Percentiles rank a stretch among this genome's conserved stretches.
These are phyloP conservation scores for Natator depressus DNA, from an alignment of 2,113 vertebrate species.

Conservation along the genomic window DNA sequence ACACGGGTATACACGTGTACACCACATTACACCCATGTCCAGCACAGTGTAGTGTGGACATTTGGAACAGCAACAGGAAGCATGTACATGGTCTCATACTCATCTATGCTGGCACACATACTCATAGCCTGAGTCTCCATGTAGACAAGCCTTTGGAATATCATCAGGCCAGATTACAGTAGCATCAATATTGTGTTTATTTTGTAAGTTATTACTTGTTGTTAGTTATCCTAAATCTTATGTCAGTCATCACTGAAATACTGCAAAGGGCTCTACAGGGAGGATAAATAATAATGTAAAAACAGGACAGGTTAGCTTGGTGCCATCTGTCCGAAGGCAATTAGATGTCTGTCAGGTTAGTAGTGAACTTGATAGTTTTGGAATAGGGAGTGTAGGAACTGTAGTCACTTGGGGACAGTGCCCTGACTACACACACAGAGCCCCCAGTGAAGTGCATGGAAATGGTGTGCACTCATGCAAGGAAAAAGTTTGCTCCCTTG, in stretches of 20 bases:
- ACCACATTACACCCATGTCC: not conserved
- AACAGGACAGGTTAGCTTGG: not conserved
- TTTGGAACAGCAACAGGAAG: not conserved
- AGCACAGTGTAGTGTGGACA: not conserved
- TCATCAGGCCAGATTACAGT: not conserved
- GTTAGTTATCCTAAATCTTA: not conserved
- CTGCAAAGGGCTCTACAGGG: not conserved
- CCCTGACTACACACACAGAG: not conserved
- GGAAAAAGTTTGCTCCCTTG: fast-evolving
- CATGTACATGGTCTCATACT: not conserved
- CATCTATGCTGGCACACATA: not conserved
- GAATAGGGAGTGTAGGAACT: not conserved
- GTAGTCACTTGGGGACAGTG: not conserved
- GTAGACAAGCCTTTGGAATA: not conserved
- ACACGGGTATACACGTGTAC: not conserved
- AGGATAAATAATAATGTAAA: not conserved
- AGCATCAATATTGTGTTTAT: not conserved
- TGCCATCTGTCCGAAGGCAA: not conserved
- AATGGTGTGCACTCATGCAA: not conserved
- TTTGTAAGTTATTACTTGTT: not conserved
- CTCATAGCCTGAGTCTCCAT: not conserved
- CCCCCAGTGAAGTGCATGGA: not conserved
- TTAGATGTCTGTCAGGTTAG: not conserved
- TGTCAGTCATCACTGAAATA: not conserved
- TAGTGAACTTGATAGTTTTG: not conserved